Evolutionary conservation across 2,113 vertebrate species (phyloP).

Genomic region (Salvelinus alpinus): DNA sequence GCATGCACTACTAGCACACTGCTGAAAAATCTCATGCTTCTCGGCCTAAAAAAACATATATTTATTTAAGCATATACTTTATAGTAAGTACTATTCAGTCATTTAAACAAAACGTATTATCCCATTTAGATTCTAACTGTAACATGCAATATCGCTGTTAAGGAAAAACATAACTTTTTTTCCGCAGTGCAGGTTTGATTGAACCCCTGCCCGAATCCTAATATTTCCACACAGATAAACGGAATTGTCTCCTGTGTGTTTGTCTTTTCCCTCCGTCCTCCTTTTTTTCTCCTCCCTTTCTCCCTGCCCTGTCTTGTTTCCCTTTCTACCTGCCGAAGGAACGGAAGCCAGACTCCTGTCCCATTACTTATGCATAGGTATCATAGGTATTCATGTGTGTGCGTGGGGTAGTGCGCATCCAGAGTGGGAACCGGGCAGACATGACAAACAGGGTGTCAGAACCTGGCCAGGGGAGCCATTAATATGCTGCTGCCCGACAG

Average conservation of each 20-base stretch:
- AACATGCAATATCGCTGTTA: not conserved
- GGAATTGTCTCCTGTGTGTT: not conserved
- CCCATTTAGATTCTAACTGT: slow-evolving; percentile 14
- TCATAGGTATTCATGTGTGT: slow-evolving; percentile 82
- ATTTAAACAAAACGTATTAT: not conserved
- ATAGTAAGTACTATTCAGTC: no score
- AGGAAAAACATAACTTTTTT: no score
- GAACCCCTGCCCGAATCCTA: not conserved
- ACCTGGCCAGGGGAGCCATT: slow-evolving; percentile 70
- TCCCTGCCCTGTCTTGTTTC: slow-evolving; percentile 51
- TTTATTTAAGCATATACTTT: no score
- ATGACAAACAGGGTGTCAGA: slow-evolving; percentile 80
- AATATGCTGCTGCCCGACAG: slow-evolving; percentile 72
- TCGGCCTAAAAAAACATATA: no score
- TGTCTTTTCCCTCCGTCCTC: not conserved
- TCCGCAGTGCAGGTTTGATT: not conserved
- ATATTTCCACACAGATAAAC: not conserved
- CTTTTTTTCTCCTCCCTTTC: slow-evolving; percentile 33
- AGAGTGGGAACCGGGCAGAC: slow-evolving; percentile 66
- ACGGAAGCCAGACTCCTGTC: slow-evolving; percentile 54
- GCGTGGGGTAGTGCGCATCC: slow-evolving; percentile 64
- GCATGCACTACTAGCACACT: not conserved
- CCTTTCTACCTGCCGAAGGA: slow-evolving; percentile 48
- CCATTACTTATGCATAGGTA: slow-evolving; percentile 82
- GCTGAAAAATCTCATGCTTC: no score